Evolutionary conservation across 2,797 vertebrate genomes (phyloP).

Genomic region (Catostomus latipinnis): DNA sequence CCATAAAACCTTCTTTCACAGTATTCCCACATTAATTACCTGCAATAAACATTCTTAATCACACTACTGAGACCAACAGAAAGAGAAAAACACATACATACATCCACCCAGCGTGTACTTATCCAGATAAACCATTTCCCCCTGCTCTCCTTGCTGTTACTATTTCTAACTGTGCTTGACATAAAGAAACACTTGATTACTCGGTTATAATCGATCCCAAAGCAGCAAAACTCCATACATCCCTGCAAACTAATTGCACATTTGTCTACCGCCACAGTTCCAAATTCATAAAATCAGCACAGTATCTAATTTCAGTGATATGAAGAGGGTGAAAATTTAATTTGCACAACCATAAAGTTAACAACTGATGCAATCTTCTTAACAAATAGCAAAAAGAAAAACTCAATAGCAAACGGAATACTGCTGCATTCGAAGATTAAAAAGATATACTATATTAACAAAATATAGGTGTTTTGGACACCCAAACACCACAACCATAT

Average conservation of each 20-base stretch:
- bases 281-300: conserved; percentile 14
- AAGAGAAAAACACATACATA: not conserved
- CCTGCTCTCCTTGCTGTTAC: conserved; percentile 1
- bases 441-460: not conserved
- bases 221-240: conserved; percentile 23
- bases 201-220: conserved; percentile 31
- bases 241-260: conserved; percentile 33
- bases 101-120: not conserved
- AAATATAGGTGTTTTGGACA: too few species aligned
- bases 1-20: conserved; percentile 23
- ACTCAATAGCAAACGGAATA: conserved; percentile 6
- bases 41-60: conserved; percentile 38
- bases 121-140: not conserved
- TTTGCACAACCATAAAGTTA: conserved; percentile 13
- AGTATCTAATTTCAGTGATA: conserved; percentile 16
- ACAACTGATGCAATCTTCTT: conserved; percentile 3
- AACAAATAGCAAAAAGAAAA: not conserved
- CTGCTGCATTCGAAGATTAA: conserved; percentile 7
- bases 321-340: conserved; percentile 26
- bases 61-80: not conserved
- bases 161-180: not conserved
- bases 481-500: too few species aligned
- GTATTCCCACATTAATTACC: conserved; percentile 45
- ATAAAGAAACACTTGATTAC: conserved; percentile 31
- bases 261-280: conserved; percentile 22